Conservation (phyloP, 2,888 invertebrate species). For the Acheta domesticus region DNA sequence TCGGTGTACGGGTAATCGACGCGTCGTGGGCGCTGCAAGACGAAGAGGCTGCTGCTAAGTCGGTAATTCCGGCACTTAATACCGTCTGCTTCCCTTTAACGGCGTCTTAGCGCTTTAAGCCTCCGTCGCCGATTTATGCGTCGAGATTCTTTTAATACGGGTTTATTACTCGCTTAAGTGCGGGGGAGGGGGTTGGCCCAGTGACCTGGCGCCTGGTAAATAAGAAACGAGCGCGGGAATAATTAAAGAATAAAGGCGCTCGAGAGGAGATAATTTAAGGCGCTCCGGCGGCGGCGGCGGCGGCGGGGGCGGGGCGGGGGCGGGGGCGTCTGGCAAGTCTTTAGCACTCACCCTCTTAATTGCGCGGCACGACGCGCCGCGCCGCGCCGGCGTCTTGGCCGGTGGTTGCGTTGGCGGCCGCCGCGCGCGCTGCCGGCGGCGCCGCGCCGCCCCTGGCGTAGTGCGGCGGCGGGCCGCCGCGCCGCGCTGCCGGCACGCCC, state of each 20-base stretch:
- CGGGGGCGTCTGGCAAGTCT: background rate
- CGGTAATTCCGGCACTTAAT: background rate
- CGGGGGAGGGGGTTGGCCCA: background rate
- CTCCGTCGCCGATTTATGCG: background rate
- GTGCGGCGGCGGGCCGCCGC: too few relatives aligned
- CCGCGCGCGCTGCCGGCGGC: background rate
- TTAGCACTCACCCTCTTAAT: background rate
- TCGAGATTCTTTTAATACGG: slow-evolving; percentile 3
- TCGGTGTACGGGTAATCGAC: too few relatives aligned
- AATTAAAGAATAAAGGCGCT: slow-evolving; percentile 8
- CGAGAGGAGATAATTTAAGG: background rate
- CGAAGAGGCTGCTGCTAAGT: too few relatives aligned
- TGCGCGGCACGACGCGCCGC: background rate
- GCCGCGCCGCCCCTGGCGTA: too few relatives aligned
- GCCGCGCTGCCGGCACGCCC: too few relatives aligned
- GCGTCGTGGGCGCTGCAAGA: too few relatives aligned
- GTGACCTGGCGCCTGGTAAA: background rate
- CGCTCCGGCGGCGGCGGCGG: background rate
- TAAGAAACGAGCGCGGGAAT: background rate
- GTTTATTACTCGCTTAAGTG: slow-evolving; percentile 1
- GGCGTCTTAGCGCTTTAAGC: background rate
- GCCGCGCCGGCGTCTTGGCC: background rate
- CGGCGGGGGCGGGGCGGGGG: background rate
- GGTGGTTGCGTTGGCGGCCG: background rate
- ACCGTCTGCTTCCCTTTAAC: background rate